These are phyloP conservation scores for Alligator sinensis DNA, from an alignment of 2,113 vertebrate genomes.

Conservation along the genomic window DNA sequence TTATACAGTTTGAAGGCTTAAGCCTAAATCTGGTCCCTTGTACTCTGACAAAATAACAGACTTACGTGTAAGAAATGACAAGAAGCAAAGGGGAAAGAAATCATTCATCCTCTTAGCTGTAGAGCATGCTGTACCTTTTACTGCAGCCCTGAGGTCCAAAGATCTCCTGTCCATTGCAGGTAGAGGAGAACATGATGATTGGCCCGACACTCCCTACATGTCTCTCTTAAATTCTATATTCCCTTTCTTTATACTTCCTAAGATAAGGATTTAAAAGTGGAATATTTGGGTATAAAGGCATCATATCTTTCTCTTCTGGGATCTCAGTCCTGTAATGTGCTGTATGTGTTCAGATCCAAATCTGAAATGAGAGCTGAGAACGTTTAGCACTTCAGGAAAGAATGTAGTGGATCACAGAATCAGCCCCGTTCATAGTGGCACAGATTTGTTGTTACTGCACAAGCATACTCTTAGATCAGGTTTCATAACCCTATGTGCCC, in stretches of 20 bases:
- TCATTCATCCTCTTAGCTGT: background rate
- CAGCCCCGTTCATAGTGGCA: background rate
- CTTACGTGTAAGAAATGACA: background rate
- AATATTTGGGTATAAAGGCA: no score
- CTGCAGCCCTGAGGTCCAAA: background rate
- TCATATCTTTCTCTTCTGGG: no score
- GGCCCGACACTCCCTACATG: background rate
- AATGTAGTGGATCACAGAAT: background rate
- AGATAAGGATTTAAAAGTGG: no score
- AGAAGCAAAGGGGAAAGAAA: background rate
- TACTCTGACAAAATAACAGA: background rate
- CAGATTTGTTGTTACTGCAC: background rate
- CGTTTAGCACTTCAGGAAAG: background rate
- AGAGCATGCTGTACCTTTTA: background rate
- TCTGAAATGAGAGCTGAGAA: background rate
- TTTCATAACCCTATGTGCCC: constrained; percentile 23
- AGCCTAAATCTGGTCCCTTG: background rate
- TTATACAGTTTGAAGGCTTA: background rate
- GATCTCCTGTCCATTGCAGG: background rate
- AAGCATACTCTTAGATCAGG: background rate
- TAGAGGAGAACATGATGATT: no score
- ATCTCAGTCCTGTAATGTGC: no score
- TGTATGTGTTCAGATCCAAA: background rate
- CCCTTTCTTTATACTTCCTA: no score
- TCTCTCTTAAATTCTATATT: background rate